Evolutionary conservation across 2,797 vertebrate genomes (phyloP), one percentile per base, ranked within the genome.

Genomic region (Orestias chungarensis): DNA sequence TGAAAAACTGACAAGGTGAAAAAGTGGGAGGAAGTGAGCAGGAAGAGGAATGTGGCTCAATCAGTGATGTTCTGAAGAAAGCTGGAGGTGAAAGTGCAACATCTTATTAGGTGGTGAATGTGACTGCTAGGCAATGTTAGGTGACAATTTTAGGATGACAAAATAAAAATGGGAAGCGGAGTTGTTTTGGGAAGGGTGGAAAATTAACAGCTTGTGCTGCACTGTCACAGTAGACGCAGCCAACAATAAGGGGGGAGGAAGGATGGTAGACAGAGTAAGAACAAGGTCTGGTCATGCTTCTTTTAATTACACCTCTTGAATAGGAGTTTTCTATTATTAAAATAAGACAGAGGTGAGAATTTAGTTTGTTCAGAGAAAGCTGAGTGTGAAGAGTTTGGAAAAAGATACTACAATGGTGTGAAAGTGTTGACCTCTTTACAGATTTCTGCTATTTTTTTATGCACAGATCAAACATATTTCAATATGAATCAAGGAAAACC

Each of bases 81-180:
- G 81, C 82, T 83, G 82, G 68, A n/a, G 66, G 79, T 76, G 80
- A 86, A 89, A 80, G 59, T 87, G 76, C 74, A 78, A 59, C 73
- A 82, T 79, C 85, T 66, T 71, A 86, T 82, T 79, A 75, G 82
- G 70, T 49, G 35, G 84, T 52, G 75, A 83, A 84, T 79, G 82
- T 76, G 83, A 86, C 84, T 89, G 81, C 86, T 76, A 68, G 78
- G 67, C 76, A 84, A 86, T 84, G 54, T 87, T 86, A 86, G 89
- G 86, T 87, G 86, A 88, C 90, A 82, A 64, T 90, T 90, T 91
- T 82, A 69, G 80, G 75, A 87, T 90, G 90, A 92, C 87, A 84
- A 80, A 91, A 91, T 85, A n/a, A 78, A 85, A 86, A 74, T 79
- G 70, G 80, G 85, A 73, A 85, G 76, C 46, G 29, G 75, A 44